A percentile compares a stretch with the other conserved stretches of the same genome.
Evolutionary conservation across 2,113 vertebrate species (phyloP).

Genomic region (Phalacrocorax carbo): DNA sequence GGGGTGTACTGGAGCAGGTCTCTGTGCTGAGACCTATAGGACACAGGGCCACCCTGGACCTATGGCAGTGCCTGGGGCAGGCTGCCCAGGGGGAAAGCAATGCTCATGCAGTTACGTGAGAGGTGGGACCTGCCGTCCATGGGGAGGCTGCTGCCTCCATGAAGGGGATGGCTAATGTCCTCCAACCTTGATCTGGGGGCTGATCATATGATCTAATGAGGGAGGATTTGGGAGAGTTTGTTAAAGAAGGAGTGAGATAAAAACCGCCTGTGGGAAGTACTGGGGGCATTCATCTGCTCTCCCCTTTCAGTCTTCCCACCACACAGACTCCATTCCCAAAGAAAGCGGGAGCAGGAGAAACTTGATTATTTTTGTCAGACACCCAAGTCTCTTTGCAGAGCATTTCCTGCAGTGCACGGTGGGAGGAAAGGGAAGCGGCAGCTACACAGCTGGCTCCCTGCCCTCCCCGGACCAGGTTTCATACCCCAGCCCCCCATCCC

Average conservation of each 20-base stretch:
- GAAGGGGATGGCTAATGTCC: background rate
- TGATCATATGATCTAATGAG: background rate
- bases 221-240: background rate
- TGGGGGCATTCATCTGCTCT: background rate
- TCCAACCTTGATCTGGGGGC: fast-evolving
- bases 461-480: fast-evolving
- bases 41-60: background rate
- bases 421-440: background rate
- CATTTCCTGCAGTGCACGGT: fast-evolving
- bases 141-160: background rate
- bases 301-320: background rate
- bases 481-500: fast-evolving
- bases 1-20: background rate
- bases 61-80: background rate
- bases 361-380: background rate
- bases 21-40: background rate
- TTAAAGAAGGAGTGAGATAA: background rate
- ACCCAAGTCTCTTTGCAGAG: background rate
- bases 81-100: background rate
- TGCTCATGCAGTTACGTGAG: fast-evolving
- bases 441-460: background rate
- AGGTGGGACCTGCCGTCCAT: fast-evolving
- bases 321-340: background rate
- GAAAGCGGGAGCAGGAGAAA: background rate
- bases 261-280: background rate